These are phyloP conservation scores for Drosophila falleni DNA, from an alignment of 2,888 invertebrate genomes.

Conservation along the genomic window DNA sequence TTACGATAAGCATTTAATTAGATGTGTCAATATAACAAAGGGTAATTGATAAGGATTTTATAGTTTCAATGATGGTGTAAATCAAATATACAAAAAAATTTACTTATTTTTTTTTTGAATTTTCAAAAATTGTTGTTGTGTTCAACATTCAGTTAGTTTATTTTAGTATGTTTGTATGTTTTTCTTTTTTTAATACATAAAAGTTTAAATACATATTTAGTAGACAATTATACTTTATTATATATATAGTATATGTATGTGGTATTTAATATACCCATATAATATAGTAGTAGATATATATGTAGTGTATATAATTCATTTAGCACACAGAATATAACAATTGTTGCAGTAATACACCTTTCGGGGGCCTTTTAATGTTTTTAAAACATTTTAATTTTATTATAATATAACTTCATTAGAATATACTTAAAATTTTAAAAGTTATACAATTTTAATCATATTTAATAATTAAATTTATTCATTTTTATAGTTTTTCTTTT, in stretches of 20 bases:
- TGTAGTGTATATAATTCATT: slow-evolving; percentile 42
- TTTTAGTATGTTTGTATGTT: slow-evolving; percentile 23
- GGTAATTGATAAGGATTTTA: slow-evolving; percentile 18
- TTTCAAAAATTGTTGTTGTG: slow-evolving; percentile 24
- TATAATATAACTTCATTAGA: slow-evolving; percentile 48
- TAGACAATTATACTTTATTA: slow-evolving; percentile 51
- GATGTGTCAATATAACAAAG: slow-evolving; percentile 29
- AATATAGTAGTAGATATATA: slow-evolving; percentile 41
- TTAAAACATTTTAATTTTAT: slow-evolving; percentile 54
- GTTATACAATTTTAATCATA: slow-evolving; percentile 24
- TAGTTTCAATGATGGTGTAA: slow-evolving; percentile 83
- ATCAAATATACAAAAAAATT: slow-evolving; percentile 70
- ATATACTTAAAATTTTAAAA: slow-evolving; percentile 53
- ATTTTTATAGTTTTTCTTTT: slow-evolving; percentile 22
- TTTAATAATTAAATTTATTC: background rate
- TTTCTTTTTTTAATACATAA: slow-evolving; percentile 60
- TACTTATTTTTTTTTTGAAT: background rate
- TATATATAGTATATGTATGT: slow-evolving; percentile 30
- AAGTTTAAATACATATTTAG: slow-evolving; percentile 54
- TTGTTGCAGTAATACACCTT: slow-evolving; percentile 74
- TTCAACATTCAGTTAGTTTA: slow-evolving; percentile 29
- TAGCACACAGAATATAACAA: slow-evolving; percentile 76
- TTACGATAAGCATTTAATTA: slow-evolving; percentile 24
- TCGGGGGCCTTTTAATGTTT: slow-evolving; percentile 76
- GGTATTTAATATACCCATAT: slow-evolving; percentile 44